Base-by-base conservation (phyloP, 2,113 vertebrate species). In the Vicugna pacos region DNA sequence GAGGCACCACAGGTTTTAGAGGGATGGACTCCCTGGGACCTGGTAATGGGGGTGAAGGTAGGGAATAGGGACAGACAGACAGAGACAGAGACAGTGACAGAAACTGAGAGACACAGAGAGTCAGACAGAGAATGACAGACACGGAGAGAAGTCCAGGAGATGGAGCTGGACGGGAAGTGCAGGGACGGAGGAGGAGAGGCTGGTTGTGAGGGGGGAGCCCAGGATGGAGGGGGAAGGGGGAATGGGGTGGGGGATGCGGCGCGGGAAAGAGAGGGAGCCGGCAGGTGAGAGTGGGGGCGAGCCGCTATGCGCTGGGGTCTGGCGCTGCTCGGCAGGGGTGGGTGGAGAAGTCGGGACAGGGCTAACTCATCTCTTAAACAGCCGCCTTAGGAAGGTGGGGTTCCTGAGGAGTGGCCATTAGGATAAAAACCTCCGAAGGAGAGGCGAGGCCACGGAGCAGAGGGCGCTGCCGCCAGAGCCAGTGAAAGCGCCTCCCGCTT, bases 311-410 rank as follows among this genome's bases (percentile, higher is more conserved):
- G 77, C 6, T 1, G 6, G 11, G 72, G 0, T 5, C 58, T 5
- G 1, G 22, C 3, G 1, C 52, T 12, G 2, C 52, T 12, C 3
- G 1, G 42, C 17, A 17, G 38, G 10, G 13, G 54, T 2, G 1
- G 9, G 6, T 28, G 12, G 32, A n/a, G 16, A 19, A 1, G 28
- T 2, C 10, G 1, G 26, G 35, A 13, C 32, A 7, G 32, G 3
- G 1, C n/a, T 11, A 8, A 46, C 11, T 3, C 0, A 0, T 0
- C 4, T 28, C 38, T 14, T 35, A 54, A 54, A 28, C 0, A 3
- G 60, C 19, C 4, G 1, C 24, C 30, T 8, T 5, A 0, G 56
- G 5, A 35, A 26, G 52, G 10, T 13, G 20, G 67, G 5, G 6
- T 17, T 54, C 32, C 32, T 0, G 2, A 50, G 62, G 19, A 17